Evolutionary conservation across 2,888 invertebrate species (phyloP).

Genomic region (Ptychoptera contaminata): DNA sequence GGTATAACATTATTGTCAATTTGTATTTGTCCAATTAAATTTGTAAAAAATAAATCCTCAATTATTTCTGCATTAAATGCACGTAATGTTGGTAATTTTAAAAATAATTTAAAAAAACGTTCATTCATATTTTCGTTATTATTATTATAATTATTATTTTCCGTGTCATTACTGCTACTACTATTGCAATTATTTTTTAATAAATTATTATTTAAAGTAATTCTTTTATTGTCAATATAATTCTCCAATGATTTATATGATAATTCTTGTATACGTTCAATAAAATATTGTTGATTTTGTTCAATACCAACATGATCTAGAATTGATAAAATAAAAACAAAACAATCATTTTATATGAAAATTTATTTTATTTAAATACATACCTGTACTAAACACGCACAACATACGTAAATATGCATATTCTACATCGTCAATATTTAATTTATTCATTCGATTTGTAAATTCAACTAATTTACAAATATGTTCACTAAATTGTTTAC

Average conservation of each 20-base stretch:
- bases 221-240: not conserved
- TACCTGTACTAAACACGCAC: conserved; percentile 67
- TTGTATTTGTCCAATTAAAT: conserved; percentile 80
- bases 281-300: conserved; percentile 35
- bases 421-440: conserved; percentile 68
- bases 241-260: conserved; percentile 39
- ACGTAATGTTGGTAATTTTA: conserved; percentile 52
- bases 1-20: conserved; percentile 91
- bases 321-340: conserved; percentile 5
- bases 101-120: conserved; percentile 34
- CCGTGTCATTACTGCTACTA: too few species aligned
- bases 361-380: conserved; percentile 11
- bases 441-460: conserved; percentile 52
- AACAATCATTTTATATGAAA: not conserved
- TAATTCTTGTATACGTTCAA: conserved; percentile 42
- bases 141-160: not conserved
- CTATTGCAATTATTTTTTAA: too few species aligned
- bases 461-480: conserved; percentile 73
- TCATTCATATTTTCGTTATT: conserved; percentile 24
- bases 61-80: conserved; percentile 58
- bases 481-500: conserved; percentile 61
- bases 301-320: conserved; percentile 36
- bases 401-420: conserved; percentile 78
- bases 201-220: not conserved
- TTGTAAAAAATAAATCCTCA: conserved; percentile 86